A percentile compares a stretch with the other conserved stretches of the same genome.
Evolutionary conservation across 2,888 invertebrate genomes (phyloP).

Genomic region (Bellardia pandia): DNA sequence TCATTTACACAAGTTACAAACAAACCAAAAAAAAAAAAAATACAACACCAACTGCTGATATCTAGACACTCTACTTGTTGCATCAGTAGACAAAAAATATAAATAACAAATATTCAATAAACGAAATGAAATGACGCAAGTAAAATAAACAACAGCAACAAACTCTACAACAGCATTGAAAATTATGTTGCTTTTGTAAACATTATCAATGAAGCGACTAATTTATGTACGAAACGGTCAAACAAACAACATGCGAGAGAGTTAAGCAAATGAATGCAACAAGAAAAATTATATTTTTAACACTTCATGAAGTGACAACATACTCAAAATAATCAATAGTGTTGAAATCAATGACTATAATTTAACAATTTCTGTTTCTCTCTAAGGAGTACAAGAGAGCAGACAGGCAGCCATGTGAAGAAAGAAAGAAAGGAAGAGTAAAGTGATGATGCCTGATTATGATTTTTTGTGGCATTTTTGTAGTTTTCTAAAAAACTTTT

Average conservation of each 20-base stretch:
- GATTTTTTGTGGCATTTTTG: neutral
- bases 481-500: neutral
- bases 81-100: slow-evolving; percentile 25
- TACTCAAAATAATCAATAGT: slow-evolving; percentile 15
- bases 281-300: slow-evolving; percentile 32
- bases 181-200: slow-evolving; percentile 49
- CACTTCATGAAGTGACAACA: slow-evolving; percentile 47
- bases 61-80: slow-evolving; percentile 47
- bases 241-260: neutral
- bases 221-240: slow-evolving; percentile 73
- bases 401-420: neutral
- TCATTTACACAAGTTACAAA: slow-evolving; percentile 12
- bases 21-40: slow-evolving; percentile 5
- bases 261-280: neutral
- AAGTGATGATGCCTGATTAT: slow-evolving; percentile 12
- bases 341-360: slow-evolving; percentile 36
- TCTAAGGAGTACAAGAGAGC: neutral
- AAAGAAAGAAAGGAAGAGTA: slow-evolving; percentile 17
- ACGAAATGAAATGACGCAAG: slow-evolving; percentile 61
- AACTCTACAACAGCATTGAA: slow-evolving; percentile 39
- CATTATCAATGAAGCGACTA: slow-evolving; percentile 73
- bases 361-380: slow-evolving; percentile 3
- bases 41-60: neutral
- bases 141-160: slow-evolving; percentile 39
- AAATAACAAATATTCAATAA: slow-evolving; percentile 58